Base-by-base conservation (phyloP, 92 coral and sea anemone species). In the Parazoanthus swiftii region DNA sequence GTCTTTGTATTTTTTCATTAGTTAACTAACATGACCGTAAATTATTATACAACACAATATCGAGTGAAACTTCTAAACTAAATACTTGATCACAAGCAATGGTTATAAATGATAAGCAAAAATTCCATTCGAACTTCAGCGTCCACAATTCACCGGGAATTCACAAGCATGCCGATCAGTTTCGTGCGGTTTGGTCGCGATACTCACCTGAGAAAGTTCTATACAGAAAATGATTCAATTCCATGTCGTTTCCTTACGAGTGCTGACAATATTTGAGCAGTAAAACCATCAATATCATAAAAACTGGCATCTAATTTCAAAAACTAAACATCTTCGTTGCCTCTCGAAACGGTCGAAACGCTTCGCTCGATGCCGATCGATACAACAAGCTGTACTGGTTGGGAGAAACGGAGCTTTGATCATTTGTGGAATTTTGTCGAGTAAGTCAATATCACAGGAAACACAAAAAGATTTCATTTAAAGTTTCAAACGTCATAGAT, bases 181-280 rank as follows among this genome's bases (percentile, higher is more conserved):
- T 78, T 48, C 29, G 76, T 72, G 42, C 66, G 66, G 81, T 44
- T 78, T 78, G 18, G 82, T 46, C 59, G 10, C 44, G 59, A 76
- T 48, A 78, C 82, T 78, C 13, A 78, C 82, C 82, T 78, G 25
- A 46, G 15, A 78, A 78, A 48, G 82, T 33, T 78, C 82, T 46
- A 14, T 44, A 78, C 36, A 11, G 16, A 38, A 78, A 78, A n/a
- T 78, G 63, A 8, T 44, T 48, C 20, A 51, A 26, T 23, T 78
- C 82, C 82, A 78, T 78, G 37, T 44, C 48, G 59, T 48, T 51
- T 78, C 23, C 82, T 14, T 23, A 23, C 48, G 66, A 78, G 11
- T 23, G 15, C 15, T 20, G 59, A 20, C 14, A 51, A 48, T 78
- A 78, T 26, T 15, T 29, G 0, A 7, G 59, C 65, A 78, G 66